Conservation (phyloP, 2,888 invertebrate species). For the Drosophila vallismaia region DNA sequence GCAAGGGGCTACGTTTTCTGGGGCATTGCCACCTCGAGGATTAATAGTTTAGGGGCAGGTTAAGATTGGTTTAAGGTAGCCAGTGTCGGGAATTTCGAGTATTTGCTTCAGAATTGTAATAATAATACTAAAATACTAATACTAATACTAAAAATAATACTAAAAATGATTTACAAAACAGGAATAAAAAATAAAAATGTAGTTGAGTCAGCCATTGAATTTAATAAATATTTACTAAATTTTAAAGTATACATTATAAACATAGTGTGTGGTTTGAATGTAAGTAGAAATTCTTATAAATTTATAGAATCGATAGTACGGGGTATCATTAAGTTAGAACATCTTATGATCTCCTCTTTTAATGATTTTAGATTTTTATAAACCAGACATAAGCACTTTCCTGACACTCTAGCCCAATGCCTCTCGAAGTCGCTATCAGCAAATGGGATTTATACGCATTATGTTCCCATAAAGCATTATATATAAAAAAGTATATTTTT, state of each 20-base stretch:
- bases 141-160: no score
- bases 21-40: slow-evolving; percentile 11
- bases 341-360: neutral
- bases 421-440: neutral
- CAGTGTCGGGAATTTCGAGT: no score
- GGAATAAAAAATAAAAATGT: no score
- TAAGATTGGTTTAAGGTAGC: neutral
- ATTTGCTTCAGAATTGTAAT: no score
- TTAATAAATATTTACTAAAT: no score
- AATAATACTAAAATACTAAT: no score
- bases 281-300: no score
- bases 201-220: no score
- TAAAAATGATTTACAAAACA: no score
- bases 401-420: neutral
- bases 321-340: neutral
- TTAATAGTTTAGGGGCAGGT: neutral
- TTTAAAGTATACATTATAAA: no score
- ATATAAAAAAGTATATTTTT: neutral
- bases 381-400: neutral
- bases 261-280: no score
- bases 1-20: slow-evolving; percentile 1
- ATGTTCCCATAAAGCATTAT: neutral
- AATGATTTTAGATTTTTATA: neutral
- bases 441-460: neutral
- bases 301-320: neutral